phyloP scores from a whole-genome alignment of 1,140 invertebrate genomes.

The Atta cephalotes region DNA sequence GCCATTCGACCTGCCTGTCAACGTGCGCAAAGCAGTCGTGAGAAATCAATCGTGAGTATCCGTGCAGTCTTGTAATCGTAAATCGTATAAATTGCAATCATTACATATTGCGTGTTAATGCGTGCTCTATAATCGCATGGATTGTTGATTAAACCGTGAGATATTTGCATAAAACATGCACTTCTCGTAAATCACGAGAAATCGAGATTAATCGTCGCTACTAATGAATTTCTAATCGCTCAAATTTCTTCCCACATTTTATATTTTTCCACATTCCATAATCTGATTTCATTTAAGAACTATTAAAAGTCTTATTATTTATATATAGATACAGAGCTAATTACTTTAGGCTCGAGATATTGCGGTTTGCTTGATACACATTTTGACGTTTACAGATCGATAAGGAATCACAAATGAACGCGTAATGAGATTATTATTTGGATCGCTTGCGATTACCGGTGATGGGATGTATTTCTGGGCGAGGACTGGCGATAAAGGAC shows the following conservation, averaged over 20 bases:
- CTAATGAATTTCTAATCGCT: not conserved
- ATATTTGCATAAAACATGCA: slow-evolving; percentile 17
- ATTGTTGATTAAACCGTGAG: slow-evolving; percentile 29
- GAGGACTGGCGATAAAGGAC: slow-evolving; percentile 67
- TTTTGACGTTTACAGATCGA: slow-evolving; percentile 38
- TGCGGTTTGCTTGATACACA: slow-evolving; percentile 10
- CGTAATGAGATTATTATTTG: slow-evolving; percentile 57
- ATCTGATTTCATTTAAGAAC: slow-evolving; percentile 2
- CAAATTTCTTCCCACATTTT: not conserved
- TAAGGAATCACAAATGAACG: slow-evolving; percentile 43
- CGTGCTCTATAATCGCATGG: slow-evolving; percentile 2
- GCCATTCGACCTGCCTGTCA: not conserved
- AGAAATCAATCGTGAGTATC: slow-evolving; percentile 42
- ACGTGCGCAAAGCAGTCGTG: not conserved
- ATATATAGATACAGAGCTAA: slow-evolving; percentile 9
- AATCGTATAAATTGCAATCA: slow-evolving; percentile 34
- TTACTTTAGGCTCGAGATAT: slow-evolving; percentile 20
- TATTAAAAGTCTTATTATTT: not conserved
- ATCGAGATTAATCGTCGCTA: not conserved
- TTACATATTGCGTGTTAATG: not conserved
- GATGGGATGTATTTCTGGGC: slow-evolving; percentile 55
- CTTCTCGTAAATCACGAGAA: slow-evolving; percentile 19
- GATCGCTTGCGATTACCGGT: slow-evolving; percentile 47
- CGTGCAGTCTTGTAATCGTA: not conserved
- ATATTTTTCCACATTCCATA: not conserved